Evolutionary conservation across 64 coral and sea anemone species (phyloP), one percentile per base, ranked within the genome.

Genomic region (Dendrophyllia cribrosa): DNA sequence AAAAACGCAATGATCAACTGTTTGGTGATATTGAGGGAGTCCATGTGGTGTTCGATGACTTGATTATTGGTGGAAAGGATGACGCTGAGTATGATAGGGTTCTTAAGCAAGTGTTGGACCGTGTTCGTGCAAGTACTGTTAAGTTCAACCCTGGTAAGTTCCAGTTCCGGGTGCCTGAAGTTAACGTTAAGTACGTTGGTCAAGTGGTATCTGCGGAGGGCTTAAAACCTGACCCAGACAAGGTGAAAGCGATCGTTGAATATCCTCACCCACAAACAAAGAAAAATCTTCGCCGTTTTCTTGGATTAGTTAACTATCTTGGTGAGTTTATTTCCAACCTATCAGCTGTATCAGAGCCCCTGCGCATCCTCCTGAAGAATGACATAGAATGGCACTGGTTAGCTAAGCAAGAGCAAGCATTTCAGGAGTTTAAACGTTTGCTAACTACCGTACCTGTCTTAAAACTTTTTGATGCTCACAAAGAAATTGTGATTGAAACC

Each of bases 161-260:
- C 59, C 87, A 95, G 85, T 74, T 90, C 7, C 50, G 77, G 25
- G 53, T 89, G 21, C 78, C 16, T 25, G 16, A 94, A 82, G n/a
- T n/a, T n/a, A n/a, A n/a, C n/a, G 85, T 83, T 13, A 90, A 90
- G 26, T 95, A 90, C 74, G 62, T 86, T 85, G 93, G 93, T 7
- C 68, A 90, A 17, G 73, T 94, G 65, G 23, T 88, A 11, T 88
- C 64, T 71, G 58, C 64, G 4, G 66, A 85, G 19, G 89, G 94
- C 70, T 87, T 95, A 43, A 91, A 81, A 74, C 94, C 94, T 67
- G 82, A 95, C 55, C 73, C 82, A 20, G 66, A 74, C 17, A 91
- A 91, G 61, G 76, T 87, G 14, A 82, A 77, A 50, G 81, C 71
- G 9, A 90, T 95, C 7, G 66, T 15, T 1, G 59, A 90, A 7